A percentile compares a stretch with the other conserved stretches of the same genome.
These are phyloP conservation scores for Venusia cambrica DNA, from an alignment of 2,888 invertebrate species.

Conservation along the genomic window DNA sequence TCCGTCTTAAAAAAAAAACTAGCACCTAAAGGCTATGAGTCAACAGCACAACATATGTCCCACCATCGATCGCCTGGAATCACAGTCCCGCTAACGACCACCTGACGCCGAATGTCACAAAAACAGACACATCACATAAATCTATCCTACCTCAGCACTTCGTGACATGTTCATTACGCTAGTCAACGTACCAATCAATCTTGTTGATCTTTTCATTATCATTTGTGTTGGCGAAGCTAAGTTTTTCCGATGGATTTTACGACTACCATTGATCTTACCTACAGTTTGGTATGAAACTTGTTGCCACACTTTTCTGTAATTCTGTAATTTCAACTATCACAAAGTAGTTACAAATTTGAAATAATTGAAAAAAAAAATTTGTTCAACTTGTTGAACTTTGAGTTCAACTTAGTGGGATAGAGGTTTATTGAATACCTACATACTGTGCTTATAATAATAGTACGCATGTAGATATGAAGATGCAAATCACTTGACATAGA, in stretches of 20 bases:
- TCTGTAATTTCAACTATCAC: too few species aligned
- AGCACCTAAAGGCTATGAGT: too few species aligned
- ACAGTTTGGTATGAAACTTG: constrained; percentile 3
- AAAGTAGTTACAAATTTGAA: too few species aligned
- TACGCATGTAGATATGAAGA: too few species aligned
- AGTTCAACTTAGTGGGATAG: too few species aligned
- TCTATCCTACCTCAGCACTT: constrained; percentile 45
- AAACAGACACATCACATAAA: constrained; percentile 51
- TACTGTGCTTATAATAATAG: too few species aligned
- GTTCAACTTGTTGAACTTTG: too few species aligned
- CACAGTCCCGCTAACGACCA: constrained; percentile 42
- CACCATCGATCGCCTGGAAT: constrained; percentile 36
- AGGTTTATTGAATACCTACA: too few species aligned
- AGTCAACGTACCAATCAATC: constrained; percentile 65
- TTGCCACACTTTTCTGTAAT: too few species aligned
- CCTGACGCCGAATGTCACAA: constrained; percentile 45
- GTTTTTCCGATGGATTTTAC: constrained; percentile 8
- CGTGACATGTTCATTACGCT: constrained; percentile 67
- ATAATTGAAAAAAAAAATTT: too few species aligned
- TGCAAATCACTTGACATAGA: too few species aligned
- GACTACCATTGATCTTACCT: not conserved
- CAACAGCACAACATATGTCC: constrained; percentile 14
- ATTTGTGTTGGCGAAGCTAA: constrained; percentile 19
- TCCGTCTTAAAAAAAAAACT: too few species aligned
- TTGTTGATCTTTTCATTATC: constrained; percentile 41